Conservation (phyloP, 2,888 invertebrate species). For the Nemoura dubitans region DNA sequence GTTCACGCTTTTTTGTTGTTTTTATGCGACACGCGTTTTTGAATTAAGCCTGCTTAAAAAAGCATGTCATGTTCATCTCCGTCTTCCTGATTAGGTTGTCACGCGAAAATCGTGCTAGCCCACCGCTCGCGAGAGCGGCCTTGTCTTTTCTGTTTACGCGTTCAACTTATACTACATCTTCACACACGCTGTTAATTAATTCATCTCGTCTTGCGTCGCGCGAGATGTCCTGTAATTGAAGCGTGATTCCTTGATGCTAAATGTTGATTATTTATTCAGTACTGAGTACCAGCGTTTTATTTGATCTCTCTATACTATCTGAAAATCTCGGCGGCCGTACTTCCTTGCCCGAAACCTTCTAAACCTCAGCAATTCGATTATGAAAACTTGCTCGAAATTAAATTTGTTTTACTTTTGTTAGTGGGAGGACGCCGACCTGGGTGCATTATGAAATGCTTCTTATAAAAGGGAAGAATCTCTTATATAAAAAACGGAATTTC, state of each 20-base stretch:
- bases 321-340: background rate
- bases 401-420: background rate
- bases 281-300: background rate
- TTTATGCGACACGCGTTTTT: background rate
- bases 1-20: background rate
- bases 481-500: background rate
- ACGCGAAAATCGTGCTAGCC: background rate
- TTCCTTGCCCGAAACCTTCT: too few relatives aligned
- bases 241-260: constrained; percentile 2
- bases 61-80: background rate
- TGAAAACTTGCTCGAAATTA: background rate
- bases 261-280: background rate
- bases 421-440: background rate
- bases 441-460: background rate
- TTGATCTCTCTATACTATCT: background rate
- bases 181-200: background rate
- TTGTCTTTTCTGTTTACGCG: background rate
- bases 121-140: too few relatives aligned
- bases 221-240: background rate
- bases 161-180: background rate
- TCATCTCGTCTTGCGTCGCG: background rate
- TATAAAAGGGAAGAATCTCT: background rate
- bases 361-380: too few relatives aligned
- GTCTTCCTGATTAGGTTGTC: background rate
- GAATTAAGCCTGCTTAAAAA: background rate